Percentiles rank a stretch among this genome's conserved stretches.
Conservation (phyloP, 2,113 vertebrate species). For the Anser cygnoides region DNA sequence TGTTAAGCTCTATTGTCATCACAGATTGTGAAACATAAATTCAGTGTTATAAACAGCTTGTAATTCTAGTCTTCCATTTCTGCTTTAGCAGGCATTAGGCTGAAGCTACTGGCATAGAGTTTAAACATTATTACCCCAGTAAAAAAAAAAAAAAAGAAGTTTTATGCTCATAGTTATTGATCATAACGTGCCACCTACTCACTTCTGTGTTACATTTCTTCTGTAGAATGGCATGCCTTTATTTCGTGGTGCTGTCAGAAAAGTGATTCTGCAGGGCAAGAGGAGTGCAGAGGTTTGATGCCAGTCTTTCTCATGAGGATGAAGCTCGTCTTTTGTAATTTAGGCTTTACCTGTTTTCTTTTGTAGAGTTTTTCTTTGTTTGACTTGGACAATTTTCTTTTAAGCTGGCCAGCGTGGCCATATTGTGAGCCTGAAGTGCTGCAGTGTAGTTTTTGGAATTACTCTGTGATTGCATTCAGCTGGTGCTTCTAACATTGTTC, state of each 20-base stretch:
- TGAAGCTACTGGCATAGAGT: constrained; percentile 35
- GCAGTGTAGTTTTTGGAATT: background rate
- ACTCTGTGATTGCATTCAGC: background rate
- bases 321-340: background rate
- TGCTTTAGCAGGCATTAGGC: constrained; percentile 37
- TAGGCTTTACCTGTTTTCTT: background rate
- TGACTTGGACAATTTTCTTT: background rate
- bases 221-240: background rate
- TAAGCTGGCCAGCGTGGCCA: background rate
- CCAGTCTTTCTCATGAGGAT: background rate
- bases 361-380: background rate
- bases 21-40: constrained; percentile 61
- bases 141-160: constrained; percentile 24
- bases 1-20: constrained; percentile 61
- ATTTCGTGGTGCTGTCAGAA: background rate
- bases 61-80: constrained; percentile 68
- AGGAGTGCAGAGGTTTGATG: background rate
- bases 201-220: background rate
- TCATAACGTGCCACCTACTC: constrained; percentile 48
- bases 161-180: constrained; percentile 40
- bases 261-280: background rate
- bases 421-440: background rate
- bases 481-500: background rate
- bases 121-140: constrained; percentile 65
- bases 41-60: constrained; percentile 67